These are phyloP conservation scores for Podarcis lilfordi DNA, from an alignment of 2,797 vertebrate species.

Conservation along the genomic window DNA sequence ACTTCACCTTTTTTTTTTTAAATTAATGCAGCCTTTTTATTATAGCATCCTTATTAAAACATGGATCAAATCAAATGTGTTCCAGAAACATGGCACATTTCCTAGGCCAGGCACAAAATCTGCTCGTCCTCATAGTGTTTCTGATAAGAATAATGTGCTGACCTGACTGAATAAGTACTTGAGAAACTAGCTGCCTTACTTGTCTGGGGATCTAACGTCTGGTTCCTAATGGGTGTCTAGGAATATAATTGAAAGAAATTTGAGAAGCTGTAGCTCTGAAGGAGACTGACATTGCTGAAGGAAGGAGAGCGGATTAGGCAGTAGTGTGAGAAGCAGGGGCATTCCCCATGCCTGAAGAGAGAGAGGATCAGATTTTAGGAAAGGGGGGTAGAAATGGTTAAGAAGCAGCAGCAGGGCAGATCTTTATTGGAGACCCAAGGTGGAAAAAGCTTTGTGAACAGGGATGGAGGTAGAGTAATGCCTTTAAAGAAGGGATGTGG, in stretches of 20 bases:
- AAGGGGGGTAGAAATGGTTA: no score
- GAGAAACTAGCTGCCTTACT: background rate
- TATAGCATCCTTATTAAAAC: background rate
- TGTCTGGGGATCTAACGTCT: background rate
- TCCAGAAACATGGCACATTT: background rate
- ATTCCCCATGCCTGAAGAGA: background rate
- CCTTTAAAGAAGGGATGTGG: no score
- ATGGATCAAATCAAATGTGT: background rate
- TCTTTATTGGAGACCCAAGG: background rate
- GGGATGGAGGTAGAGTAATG: background rate
- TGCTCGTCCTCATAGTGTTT: background rate
- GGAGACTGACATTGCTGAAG: background rate
- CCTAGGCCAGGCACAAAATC: background rate
- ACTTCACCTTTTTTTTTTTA: background rate
- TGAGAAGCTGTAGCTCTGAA: background rate
- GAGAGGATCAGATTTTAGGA: background rate
- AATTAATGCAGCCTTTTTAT: background rate
- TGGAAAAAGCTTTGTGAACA: background rate
- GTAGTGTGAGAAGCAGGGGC: background rate
- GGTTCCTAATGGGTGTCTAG: background rate
- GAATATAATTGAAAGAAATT: slow-evolving; percentile 22
- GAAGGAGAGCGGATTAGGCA: background rate
- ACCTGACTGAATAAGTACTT: background rate
- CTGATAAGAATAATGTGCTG: background rate
- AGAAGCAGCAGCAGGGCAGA: background rate